Evolutionary conservation across 2,888 invertebrate species (phyloP), one percentile per base, ranked within the genome.

Genomic region (Lochmaea crataegi): DNA sequence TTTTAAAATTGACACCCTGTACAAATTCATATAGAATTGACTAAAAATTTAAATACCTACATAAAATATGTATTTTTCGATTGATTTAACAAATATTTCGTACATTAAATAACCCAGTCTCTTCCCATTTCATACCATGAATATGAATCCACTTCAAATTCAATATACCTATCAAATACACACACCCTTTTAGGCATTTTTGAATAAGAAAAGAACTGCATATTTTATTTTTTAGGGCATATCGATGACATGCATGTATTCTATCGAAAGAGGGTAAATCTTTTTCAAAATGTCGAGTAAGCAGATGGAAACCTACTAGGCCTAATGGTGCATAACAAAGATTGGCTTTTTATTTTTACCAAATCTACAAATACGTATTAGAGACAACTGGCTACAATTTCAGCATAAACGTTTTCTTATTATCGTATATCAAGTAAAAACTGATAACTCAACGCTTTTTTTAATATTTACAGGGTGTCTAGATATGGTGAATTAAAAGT

Each of bases 91-190:
- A n/a, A n/a, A n/a, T n/a, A n/a, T n/a, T n/a, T n/a, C n/a, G n/a
- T n/a, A n/a, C n/a, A n/a, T n/a, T n/a, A n/a, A n/a, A n/a, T n/a
- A n/a, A n/a, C 5, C 32, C 32, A 32, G 32, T 32, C 0, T 32
- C 18, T 53, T 10, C 10, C n/a, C 18, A 53, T 18, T 16, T 51
- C 51, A n/a, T n/a, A n/a, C 14, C 51, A 7, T n/a, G 51, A 51
- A 51, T 6, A n/a, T 10, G 53, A 10, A 53, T 53, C 53, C 16
- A 53, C 53, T 53, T 53, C 53, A 53, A 18, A 53, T 53, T 18
- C 53, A 53, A 53, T 53, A 53, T 53, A 16, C 18, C 53, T 53
- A 53, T 53, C 53, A 53, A 53, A 53, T 53, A 16, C 53, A 53
- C 18, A 53, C 53, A 53, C 53, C 53, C 53, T 53, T 53, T 53